These are phyloP conservation scores for Gouania willdenowi DNA, from an alignment of 2,797 vertebrate genomes.

Conservation along the genomic window DNA sequence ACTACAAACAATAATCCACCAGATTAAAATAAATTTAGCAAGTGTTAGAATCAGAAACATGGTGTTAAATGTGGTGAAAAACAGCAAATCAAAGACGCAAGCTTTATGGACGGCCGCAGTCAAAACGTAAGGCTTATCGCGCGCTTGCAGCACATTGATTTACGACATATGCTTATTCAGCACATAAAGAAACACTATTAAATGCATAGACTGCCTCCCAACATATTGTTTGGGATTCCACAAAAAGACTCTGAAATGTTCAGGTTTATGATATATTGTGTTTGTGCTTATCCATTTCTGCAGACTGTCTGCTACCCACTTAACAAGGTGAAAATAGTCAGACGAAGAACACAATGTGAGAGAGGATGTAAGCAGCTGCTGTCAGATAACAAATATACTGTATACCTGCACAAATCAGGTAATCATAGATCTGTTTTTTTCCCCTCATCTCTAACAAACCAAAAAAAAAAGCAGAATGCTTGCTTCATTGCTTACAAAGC, in stretches of 20 bases:
- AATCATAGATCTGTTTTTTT: slow-evolving; percentile 12
- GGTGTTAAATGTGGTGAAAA: slow-evolving; percentile 40
- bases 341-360: slow-evolving; percentile 30
- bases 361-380: slow-evolving; percentile 23
- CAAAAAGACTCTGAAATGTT: slow-evolving; percentile 39
- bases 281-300: slow-evolving; percentile 50
- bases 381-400: slow-evolving; percentile 44
- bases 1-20: slow-evolving; percentile 42
- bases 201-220: slow-evolving; percentile 33
- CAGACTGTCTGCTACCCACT: slow-evolving; percentile 31
- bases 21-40: slow-evolving; percentile 41
- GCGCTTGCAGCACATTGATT: slow-evolving; percentile 53
- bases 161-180: slow-evolving; percentile 58
- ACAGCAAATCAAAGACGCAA: slow-evolving; percentile 46
- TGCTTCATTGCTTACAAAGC: slow-evolving; percentile 22
- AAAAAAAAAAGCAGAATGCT: slow-evolving; percentile 30
- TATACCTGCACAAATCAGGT: slow-evolving; percentile 25
- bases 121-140: slow-evolving; percentile 61
- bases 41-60: slow-evolving; percentile 42
- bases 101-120: slow-evolving; percentile 47
- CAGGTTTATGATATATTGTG: slow-evolving; percentile 42
- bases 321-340: slow-evolving; percentile 49
- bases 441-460: slow-evolving; percentile 4
- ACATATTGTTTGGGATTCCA: slow-evolving; percentile 26
- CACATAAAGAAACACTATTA: slow-evolving; percentile 47